These are phyloP conservation scores for Mesocentrotus franciscanus DNA, from an alignment of 53 echinoderm and acorn worm genomes.

Conservation along the genomic window DNA sequence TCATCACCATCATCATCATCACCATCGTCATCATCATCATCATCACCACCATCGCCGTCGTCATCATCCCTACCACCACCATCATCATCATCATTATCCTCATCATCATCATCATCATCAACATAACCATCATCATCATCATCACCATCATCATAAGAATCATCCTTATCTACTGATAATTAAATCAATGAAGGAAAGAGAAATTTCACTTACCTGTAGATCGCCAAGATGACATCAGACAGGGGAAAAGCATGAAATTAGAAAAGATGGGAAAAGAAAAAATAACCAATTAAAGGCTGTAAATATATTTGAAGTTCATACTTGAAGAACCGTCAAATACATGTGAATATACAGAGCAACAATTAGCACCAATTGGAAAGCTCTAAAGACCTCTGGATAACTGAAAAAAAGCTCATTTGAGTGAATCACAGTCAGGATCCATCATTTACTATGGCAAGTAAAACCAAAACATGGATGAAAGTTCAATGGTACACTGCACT, in stretches of 20 bases:
- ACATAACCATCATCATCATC: not conserved
- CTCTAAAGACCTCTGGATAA: too few relatives aligned
- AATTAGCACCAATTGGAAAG: too few relatives aligned
- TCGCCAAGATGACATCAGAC: not conserved
- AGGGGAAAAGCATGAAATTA: not conserved
- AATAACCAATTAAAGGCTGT: not conserved
- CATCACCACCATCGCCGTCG: slow-evolving; percentile 38
- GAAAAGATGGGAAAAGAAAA: not conserved
- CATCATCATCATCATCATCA: slow-evolving; percentile 50
- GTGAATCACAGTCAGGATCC: too few relatives aligned
- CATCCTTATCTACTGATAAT: not conserved
- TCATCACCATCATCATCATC: slow-evolving; percentile 56
- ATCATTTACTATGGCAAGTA: too few relatives aligned
- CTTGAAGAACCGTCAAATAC: not conserved
- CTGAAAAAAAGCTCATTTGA: too few relatives aligned
- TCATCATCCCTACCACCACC: not conserved
- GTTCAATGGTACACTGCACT: too few relatives aligned
- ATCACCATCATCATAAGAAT: not conserved
- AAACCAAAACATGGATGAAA: too few relatives aligned
- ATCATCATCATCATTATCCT: not conserved
- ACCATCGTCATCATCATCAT: slow-evolving; percentile 34
- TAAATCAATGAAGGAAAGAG: not conserved
- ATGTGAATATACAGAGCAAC: not conserved
- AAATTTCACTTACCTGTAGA: slow-evolving; percentile 4
- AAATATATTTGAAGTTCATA: not conserved